Conservation (phyloP, 2,888 invertebrate species). For the Cecidostiba fungosa region DNA sequence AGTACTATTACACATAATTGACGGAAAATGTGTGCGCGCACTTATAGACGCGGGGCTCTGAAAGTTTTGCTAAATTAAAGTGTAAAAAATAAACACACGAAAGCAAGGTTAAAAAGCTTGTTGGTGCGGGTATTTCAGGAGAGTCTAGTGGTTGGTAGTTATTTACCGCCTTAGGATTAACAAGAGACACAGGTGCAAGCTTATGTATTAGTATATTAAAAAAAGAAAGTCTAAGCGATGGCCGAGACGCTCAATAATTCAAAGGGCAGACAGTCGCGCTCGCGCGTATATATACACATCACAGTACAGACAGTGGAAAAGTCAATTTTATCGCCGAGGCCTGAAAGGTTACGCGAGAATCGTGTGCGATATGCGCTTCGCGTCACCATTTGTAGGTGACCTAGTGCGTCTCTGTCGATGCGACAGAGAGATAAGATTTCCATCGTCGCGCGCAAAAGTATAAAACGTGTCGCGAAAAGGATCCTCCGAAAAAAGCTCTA, state of each 20-base stretch:
- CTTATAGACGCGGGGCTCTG: not conserved
- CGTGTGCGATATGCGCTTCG: not conserved
- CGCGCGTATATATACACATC: not conserved
- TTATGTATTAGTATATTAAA: not conserved
- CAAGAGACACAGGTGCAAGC: not conserved
- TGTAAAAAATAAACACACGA: too few relatives aligned
- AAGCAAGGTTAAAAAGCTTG: not conserved
- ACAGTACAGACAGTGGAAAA: not conserved
- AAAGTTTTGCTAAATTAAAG: too few relatives aligned
- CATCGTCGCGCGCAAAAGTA: not conserved
- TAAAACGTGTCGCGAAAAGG: not conserved
- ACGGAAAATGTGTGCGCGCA: not conserved
- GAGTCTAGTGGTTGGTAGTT: not conserved
- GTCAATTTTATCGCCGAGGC: not conserved
- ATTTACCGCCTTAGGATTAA: not conserved
- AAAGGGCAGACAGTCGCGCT: not conserved
- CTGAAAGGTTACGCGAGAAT: conserved; percentile 12
- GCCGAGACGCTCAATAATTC: conserved; percentile 19
- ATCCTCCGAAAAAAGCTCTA: not conserved
- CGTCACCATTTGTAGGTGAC: not conserved
- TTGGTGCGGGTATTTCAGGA: not conserved
- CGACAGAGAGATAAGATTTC: not conserved
- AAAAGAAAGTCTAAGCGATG: not conserved
- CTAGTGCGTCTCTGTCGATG: not conserved
- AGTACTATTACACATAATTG: not conserved